Base-by-base conservation (phyloP, 2,113 vertebrate species). In the Syngnathus scovelli region DNA sequence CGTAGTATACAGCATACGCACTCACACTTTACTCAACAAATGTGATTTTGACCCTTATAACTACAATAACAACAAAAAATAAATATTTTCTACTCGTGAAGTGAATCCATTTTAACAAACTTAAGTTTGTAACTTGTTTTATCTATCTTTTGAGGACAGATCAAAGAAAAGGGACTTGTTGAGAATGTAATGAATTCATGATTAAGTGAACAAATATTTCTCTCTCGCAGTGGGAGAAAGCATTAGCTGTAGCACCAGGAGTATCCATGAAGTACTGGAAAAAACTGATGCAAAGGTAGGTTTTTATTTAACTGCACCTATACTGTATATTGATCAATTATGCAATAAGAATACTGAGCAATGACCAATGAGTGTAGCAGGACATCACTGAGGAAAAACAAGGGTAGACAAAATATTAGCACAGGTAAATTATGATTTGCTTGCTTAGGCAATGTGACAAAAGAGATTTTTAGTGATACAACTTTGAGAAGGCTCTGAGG, bases 211-310 rank as follows among this genome's bases (percentile, higher is more conserved):
- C 3, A 55, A 21, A 33, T 39, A 21, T 37, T 2, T 63, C 5
- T 78, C 9, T 79, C 16, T 82, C 74, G 61, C 83, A 99, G 97
- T 99, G 97, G 97, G 96, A 99, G 85, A 98, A 95, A 85, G 97
- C 96, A 0, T 86, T 99, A 46, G 95, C 96, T 3, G 84, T 98
- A 64, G 97, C 97, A 2, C 97, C 97, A 12, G 96, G 95, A 21
- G 95, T 99, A 23, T 99, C 97, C n/a, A 91, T 98, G 94, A 96
- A 94, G 73, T 99, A 99, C 65, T 99, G 97, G 97, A 98, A 88
- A 84, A 98, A 96, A 76, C 86, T 99, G 76, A 98, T 96, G 95
- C 95, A 98, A 86, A 94, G 97, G 97, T 98, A 90, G 55, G 19
- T 61, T 61, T 27, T 5, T 11, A 43, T 62, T 38, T 18, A 33